Evolutionary conservation across 2,113 vertebrate species (phyloP).

Genomic region (Prionailurus bengalensis): DNA sequence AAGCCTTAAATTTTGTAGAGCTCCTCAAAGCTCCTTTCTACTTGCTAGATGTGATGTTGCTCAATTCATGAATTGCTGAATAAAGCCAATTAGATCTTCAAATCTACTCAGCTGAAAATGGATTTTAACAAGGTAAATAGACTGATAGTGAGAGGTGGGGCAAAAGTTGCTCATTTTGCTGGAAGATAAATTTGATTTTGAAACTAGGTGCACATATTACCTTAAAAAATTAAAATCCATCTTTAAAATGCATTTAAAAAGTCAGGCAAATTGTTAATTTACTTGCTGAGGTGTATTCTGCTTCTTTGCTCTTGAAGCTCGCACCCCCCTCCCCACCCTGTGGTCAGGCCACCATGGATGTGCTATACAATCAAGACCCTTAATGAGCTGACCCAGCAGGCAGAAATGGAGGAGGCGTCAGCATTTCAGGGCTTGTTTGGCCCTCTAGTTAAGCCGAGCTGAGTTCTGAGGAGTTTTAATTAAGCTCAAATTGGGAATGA

Average conservation of each 20-base stretch:
- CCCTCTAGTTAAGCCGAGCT: slow-evolving; percentile 48
- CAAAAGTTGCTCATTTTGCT: neutral
- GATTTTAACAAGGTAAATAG: neutral
- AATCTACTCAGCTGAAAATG: neutral
- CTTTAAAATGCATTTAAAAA: neutral
- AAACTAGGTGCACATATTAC: neutral
- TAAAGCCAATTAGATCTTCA: neutral
- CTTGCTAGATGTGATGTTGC: neutral
- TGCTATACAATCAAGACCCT: neutral
- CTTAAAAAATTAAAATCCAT: slow-evolving; percentile 1
- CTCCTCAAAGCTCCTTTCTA: neutral
- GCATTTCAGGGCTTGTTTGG: slow-evolving; percentile 27
- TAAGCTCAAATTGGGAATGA: slow-evolving; percentile 65
- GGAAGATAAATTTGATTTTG: slow-evolving; percentile 11
- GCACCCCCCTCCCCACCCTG: neutral
- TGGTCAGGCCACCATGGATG: neutral
- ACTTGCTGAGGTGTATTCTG: neutral
- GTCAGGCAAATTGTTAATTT: neutral
- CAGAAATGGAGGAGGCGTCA: neutral
- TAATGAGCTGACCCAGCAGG: slow-evolving; percentile 58
- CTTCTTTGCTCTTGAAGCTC: neutral
- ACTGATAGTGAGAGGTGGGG: neutral
- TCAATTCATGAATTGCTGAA: neutral
- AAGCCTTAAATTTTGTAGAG: neutral
- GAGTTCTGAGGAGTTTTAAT: slow-evolving; percentile 66